phyloP scores from a whole-genome alignment of 1,140 invertebrate genomes.

The Sycobia sp. region DNA sequence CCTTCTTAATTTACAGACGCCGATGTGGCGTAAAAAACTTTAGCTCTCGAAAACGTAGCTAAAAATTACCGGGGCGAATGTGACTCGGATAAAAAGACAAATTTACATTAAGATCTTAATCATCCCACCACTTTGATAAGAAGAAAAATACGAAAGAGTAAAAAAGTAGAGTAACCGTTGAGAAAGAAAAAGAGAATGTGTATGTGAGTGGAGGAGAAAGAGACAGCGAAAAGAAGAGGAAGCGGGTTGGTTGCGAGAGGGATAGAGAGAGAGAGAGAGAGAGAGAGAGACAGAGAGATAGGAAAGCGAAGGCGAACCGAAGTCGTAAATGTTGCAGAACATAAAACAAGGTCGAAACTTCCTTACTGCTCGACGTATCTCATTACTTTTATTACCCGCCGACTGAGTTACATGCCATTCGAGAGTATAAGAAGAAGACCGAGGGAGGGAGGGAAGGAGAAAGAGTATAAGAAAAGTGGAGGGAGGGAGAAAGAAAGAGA shows the following conservation, averaged over 20 bases:
- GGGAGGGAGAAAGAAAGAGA: constrained; percentile 3
- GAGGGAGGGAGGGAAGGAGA: too few species aligned
- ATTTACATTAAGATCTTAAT: constrained; percentile 14
- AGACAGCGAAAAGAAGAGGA: background rate
- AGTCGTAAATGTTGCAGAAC: constrained; percentile 29
- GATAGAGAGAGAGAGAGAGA: too few species aligned
- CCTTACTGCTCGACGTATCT: constrained; percentile 26
- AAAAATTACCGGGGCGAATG: too few species aligned
- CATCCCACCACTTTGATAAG: background rate
- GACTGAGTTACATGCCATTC: constrained; percentile 18
- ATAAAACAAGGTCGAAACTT: constrained; percentile 30
- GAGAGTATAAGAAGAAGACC: too few species aligned
- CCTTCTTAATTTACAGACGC: too few species aligned
- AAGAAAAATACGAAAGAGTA: too few species aligned
- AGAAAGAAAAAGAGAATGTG: background rate
- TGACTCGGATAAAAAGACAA: too few species aligned
- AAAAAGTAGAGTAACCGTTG: too few species aligned
- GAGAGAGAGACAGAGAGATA: background rate
- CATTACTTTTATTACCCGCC: constrained; percentile 34
- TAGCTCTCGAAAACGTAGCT: too few species aligned
- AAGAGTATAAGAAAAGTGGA: too few species aligned
- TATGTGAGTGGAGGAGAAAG: background rate
- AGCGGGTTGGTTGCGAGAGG: too few species aligned
- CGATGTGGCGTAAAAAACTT: too few species aligned
- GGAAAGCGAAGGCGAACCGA: constrained; percentile 16